Evolutionary conservation across 2,888 invertebrate species (phyloP), one percentile per base, ranked within the genome.

Genomic region (Electrophaes corylata): DNA sequence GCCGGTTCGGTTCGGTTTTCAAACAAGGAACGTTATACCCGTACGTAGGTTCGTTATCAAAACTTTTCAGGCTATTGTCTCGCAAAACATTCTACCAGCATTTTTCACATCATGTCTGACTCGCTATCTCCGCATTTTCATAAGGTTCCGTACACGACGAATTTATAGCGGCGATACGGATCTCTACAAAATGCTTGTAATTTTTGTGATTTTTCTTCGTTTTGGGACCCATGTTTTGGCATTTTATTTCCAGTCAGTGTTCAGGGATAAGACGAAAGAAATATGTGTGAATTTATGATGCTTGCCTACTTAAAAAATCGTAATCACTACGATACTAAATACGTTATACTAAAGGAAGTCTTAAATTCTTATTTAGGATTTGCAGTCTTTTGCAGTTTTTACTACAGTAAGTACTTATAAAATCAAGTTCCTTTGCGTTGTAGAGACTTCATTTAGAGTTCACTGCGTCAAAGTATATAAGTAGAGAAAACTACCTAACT

Each of bases 111-210:
- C 60, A 66, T 55, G 49, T 49, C 39, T 60, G 56, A 55, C 40
- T 46, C 65, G 70, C 69, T 75, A 76, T 78, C 76, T 67, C 47
- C 23, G 60, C 68, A 73, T 82, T 84, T 85, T 84, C 83, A 83
- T 84, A 83, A 81, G 82, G 75, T 79, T 76, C 70, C 71, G 53
- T 50, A 49, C 58, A 68, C 70, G 76, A 81, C 80, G 80, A 82
- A 86, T 86, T 85, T 86, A 86, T 86, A 73, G 74, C 76, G 54
- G 35, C 66, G 84, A 81, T 86, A 85, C 72, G 70, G 69, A 87
- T 87, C 86, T 78, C 68, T 58, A 79, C 81, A 80, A 81, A 87
- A 86, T 83, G 76, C 75, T 80, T 84, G 86, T 82, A 83, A 85
- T 86, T 85, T 85, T 75, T 72, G 72, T 69, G 67, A 82, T 81